Conservation (phyloP, 1,140 invertebrate species). For the Monochamus saltuarius region DNA sequence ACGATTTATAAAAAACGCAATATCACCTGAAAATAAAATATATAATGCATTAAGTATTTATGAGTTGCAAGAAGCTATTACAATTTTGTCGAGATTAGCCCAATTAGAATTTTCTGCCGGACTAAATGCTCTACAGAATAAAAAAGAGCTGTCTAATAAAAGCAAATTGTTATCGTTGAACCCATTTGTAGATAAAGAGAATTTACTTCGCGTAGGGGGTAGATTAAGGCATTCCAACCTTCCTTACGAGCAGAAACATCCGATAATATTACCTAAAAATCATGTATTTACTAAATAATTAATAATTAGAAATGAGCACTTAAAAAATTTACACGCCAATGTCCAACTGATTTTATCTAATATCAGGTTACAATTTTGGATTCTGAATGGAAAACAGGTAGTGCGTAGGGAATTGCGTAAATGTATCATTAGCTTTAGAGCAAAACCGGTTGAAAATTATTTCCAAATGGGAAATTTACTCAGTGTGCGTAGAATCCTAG, state of each 20-base stretch:
- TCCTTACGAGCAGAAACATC: no score
- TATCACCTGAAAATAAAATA: neutral
- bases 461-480: conserved; percentile 48
- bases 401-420: conserved; percentile 31
- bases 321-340: conserved; percentile 23
- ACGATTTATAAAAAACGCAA: neutral
- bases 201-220: conserved; percentile 50
- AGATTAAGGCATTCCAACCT: conserved; percentile 41
- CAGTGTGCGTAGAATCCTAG: conserved; percentile 22
- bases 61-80: no score
- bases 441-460: no score
- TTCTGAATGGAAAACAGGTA: conserved; percentile 24
- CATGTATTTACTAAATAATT: conserved; percentile 32
- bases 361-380: conserved; percentile 28
- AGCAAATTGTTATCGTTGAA: conserved; percentile 30
- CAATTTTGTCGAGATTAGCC: no score
- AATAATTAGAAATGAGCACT: conserved; percentile 29
- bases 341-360: neutral
- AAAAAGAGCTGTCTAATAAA: no score
- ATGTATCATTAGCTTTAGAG: no score
- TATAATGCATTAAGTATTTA: no score
- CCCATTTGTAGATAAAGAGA: conserved; percentile 49
- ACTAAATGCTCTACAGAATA: no score
- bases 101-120: no score
- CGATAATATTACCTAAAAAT: conserved; percentile 39